Percentiles rank a stretch among this genome's conserved stretches.
phyloP scores from a whole-genome alignment of 2,888 invertebrate species.

The Nomada fabriciana region DNA sequence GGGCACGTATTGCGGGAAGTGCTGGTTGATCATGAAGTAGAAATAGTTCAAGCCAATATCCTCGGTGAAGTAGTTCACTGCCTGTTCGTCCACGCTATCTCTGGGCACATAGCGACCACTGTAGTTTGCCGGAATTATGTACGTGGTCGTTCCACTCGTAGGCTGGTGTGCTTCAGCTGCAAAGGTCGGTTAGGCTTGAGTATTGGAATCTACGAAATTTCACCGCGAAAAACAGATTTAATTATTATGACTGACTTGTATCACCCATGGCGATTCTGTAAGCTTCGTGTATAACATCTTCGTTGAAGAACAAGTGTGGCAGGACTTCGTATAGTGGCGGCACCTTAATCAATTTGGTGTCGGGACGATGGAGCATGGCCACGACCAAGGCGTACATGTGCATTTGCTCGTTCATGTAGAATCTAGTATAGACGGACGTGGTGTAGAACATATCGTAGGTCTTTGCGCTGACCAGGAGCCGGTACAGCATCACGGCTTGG shows the following conservation, averaged over 20 bases:
- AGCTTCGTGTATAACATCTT: conserved; percentile 85
- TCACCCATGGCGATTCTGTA: conserved; percentile 74
- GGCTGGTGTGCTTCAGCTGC: not conserved
- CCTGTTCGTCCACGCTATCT: conserved; percentile 85
- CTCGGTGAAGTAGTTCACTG: conserved; percentile 89
- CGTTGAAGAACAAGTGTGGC: conserved; percentile 88
- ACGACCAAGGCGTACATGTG: conserved; percentile 88
- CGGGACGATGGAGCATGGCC: conserved; percentile 87
- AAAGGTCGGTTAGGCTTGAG: not conserved
- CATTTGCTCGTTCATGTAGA: conserved; percentile 87
- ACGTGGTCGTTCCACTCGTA: conserved; percentile 80
- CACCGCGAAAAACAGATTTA: too few relatives aligned
- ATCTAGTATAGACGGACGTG: conserved; percentile 86
- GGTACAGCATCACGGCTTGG: conserved; percentile 86
- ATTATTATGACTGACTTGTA: conserved; percentile 46
- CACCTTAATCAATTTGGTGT: conserved; percentile 86
- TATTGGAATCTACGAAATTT: not conserved
- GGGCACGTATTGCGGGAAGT: conserved; percentile 88
- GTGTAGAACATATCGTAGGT: conserved; percentile 87
- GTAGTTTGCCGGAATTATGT: conserved; percentile 88
- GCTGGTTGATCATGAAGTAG: conserved; percentile 85
- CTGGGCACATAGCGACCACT: conserved; percentile 85
- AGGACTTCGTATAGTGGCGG: conserved; percentile 89
- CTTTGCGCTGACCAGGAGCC: conserved; percentile 87
- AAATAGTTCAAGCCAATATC: conserved; percentile 89